A percentile compares a stretch with the other conserved stretches of the same genome.
Conservation (phyloP, 1,140 invertebrate genomes). For the Ceratitis capitata region DNA sequence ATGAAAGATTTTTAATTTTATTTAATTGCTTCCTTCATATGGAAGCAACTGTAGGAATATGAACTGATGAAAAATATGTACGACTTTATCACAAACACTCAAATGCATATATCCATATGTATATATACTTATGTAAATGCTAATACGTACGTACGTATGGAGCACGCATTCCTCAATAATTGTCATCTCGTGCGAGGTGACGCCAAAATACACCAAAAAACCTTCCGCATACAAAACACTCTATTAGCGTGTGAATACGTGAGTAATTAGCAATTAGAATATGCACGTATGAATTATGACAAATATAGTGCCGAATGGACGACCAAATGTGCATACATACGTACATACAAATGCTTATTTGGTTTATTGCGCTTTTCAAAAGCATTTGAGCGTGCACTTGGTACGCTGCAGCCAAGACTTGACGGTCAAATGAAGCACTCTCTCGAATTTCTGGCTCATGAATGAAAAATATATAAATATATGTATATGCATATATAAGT, state of each 20-base stretch:
- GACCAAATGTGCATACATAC: not conserved
- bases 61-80: no score
- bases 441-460: not conserved
- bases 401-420: not conserved
- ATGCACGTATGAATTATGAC: not conserved
- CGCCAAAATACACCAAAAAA: not conserved
- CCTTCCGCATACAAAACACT: not conserved
- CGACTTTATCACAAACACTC: no score
- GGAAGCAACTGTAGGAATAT: not conserved
- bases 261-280: not conserved
- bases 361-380: not conserved
- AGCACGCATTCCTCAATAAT: not conserved
- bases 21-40: not conserved
- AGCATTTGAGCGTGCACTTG: not conserved
- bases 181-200: not conserved
- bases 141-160: not conserved
- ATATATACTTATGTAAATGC: no score
- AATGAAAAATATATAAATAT: no score
- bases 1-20: no score
- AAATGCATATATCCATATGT: no score
- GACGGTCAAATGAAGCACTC: not conserved
- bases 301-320: not conserved
- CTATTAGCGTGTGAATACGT: slow-evolving; percentile 11
- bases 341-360: not conserved
- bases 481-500: no score